phyloP scores from a whole-genome alignment of 2,888 invertebrate species.

The Apotomis capreana region DNA sequence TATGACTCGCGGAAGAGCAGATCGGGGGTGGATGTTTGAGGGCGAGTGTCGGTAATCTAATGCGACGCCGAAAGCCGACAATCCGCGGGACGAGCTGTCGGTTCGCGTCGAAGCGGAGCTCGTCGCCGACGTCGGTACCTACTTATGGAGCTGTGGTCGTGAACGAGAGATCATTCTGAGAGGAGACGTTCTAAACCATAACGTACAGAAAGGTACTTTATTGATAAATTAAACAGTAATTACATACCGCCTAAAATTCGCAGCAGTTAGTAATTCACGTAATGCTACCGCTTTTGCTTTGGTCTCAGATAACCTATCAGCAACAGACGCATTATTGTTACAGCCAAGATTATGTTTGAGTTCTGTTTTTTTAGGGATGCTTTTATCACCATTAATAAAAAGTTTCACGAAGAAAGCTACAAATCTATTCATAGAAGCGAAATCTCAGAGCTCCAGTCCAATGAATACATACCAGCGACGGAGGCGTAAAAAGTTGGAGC shows the following conservation, averaged over 20 bases:
- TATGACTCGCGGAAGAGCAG: constrained; percentile 15
- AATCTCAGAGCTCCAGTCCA: background rate
- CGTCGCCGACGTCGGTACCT: background rate
- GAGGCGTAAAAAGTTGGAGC: constrained; percentile 7
- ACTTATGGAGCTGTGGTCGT: background rate
- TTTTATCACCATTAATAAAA: background rate
- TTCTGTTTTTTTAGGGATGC: background rate
- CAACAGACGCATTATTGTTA: too few relatives aligned
- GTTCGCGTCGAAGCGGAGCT: background rate
- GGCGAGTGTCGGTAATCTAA: constrained; percentile 32
- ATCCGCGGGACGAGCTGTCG: constrained; percentile 15
- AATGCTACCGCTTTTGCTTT: too few relatives aligned
- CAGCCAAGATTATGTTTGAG: too few relatives aligned
- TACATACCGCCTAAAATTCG: too few relatives aligned
- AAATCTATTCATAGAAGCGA: background rate
- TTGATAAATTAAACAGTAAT: too few relatives aligned
- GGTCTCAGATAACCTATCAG: too few relatives aligned
- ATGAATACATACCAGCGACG: constrained; percentile 4
- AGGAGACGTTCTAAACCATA: too few relatives aligned
- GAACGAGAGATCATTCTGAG: background rate
- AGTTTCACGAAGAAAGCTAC: background rate
- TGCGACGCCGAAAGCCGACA: constrained; percentile 16
- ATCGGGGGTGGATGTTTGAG: background rate
- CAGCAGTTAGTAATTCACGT: too few relatives aligned
- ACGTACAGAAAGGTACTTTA: too few relatives aligned